Evolutionary conservation across 2,888 invertebrate species (phyloP), one percentile per base, ranked within the genome.

Genomic region (Sipha maydis): DNA sequence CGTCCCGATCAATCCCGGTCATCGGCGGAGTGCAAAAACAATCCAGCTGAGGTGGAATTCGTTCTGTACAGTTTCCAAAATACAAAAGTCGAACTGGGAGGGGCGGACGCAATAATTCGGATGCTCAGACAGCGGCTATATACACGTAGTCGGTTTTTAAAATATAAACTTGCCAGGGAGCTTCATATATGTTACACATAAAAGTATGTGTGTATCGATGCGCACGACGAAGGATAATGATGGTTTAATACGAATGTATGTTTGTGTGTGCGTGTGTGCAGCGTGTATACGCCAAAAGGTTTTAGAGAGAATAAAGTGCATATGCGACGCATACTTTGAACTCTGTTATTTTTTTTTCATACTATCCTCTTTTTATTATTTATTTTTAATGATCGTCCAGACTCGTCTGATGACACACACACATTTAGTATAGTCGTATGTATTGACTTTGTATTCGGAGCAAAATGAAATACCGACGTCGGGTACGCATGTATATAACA

Each of bases 101-200:
- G 76, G 61, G 76, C 84, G 76, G 61, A 84, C 67, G 76, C 41
- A 85, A 76, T 85, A 85, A 76, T 85, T 85, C 61, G 76, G 41
- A 83, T 75, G 56, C 56, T 28, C 56, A 38, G 38, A 75, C 75
- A 75, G 34, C 56, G 54, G 9, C 56, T 8, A 8, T 17, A 25
- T 14, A 31, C 31, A 71, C 25, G 25, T 17, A 19, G 7, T 1
- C 54, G 31, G 71, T 71, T 83, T 71, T 48, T 31, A 83, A 83
- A 48, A 48, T 48, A 78, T 79, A 71, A 48, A 54, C 71, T 71
- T 31, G 34, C 48, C 78, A 28, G 31, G 31, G 9, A 28, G 61
- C 25, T 61, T 61, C 61, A 25, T 25, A 25, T 61, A 61, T 61
- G 21, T 61, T 61, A 61, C 25, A 61, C 61, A 61, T 4, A 7